Base-by-base conservation (phyloP, 2,888 invertebrate species). In the Calameuta idolon region DNA sequence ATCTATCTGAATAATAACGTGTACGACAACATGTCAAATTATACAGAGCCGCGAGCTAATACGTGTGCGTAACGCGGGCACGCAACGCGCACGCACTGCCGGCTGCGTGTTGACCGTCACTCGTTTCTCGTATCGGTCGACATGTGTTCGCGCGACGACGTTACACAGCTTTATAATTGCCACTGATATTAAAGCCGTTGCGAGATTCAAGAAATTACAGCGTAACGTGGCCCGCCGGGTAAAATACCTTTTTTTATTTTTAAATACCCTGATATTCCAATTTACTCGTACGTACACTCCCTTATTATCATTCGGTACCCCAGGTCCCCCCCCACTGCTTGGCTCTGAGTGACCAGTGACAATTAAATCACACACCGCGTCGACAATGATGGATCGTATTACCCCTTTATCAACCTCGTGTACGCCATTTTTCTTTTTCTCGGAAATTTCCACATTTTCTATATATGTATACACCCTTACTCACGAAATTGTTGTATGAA, bases 1-100 rank as follows among this genome's bases (percentile, higher is more conserved):
- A 90, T 91, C 91, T 90, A 90, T 91, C 90, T 89, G 91, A 91
- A 91, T 91, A 91, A 91, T 91, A 91, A 91, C 90, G 90, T 91
- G 91, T 91, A 91, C 88, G 90, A 91, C 91, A 91, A 90, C 90
- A 90, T 91, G 91, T 91, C 90, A 90, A 91, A 91, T 91, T 91
- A 91, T 91, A 90, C 91, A 87, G 87, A 89, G 87, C 87, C 85
- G 86, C 88, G 88, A 88, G 80, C 33, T 15, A 33, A 82, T 80
- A 81, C 77, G 79, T 69, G 79, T 76, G 79, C 79, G 74, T 30
- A 34, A 31, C 68, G 33, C 75, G 75, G 31, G 71, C 85, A 86
- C 85, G 84, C 83, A 55, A 55, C 55, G 85, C 84, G 82, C 81
- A 81, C 82, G 77, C 81, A 81, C 75, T 76, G 75, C 75, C 78